Base-by-base conservation (phyloP, 2,113 vertebrate genomes). In the Sapajus apella region DNA sequence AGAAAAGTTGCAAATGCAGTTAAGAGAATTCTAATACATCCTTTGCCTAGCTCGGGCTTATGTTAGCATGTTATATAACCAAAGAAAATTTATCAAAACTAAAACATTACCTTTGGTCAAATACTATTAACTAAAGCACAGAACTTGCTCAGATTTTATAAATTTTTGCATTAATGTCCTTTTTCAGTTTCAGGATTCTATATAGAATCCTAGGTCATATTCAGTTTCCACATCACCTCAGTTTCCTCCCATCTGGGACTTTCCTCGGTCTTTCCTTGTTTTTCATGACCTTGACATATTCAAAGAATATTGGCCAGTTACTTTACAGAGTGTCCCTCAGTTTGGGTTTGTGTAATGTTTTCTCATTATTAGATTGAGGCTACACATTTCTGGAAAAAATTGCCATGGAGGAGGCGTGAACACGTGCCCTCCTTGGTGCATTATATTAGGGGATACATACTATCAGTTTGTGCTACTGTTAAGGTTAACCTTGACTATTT, bases 341-440 rank as follows among this genome's bases (percentile, higher is more conserved):
- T n/a, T 85, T 85, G 50, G 17, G 18, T 68, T 55, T 58, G 14
- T 50, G 9, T 58, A 43, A 20, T 76, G 43, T 40, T 64, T 82
- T 27, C 21, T 75, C 30, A 81, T 68, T 17, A 88, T 84, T 50
- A 43, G 21, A 14, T 76, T 50, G 68, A 94, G 32, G 5, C 3
- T 25, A 4, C 13, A 30, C 5, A 52, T 50, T 72, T 56, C 45
- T 13, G 30, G 35, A n/a, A 35, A 94, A 58, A 6, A 30, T 23
- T 47, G 4, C 3, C 7, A 55, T 12, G 45, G 8, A 61, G 18
- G 8, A 72, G 27, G 77, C 43, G 11, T 50, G 58, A 79, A 35
- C 61, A n/a, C 16, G 3, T 40, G 3, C 21, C 30, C 10, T 25
- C 27, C n/a, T 73, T 4, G 30, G 11, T 2, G 32, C 1, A 9